Percentiles rank a stretch among this genome's conserved stretches.
phyloP scores from a whole-genome alignment of 2,797 vertebrate species.

The Esox masquinongy region DNA sequence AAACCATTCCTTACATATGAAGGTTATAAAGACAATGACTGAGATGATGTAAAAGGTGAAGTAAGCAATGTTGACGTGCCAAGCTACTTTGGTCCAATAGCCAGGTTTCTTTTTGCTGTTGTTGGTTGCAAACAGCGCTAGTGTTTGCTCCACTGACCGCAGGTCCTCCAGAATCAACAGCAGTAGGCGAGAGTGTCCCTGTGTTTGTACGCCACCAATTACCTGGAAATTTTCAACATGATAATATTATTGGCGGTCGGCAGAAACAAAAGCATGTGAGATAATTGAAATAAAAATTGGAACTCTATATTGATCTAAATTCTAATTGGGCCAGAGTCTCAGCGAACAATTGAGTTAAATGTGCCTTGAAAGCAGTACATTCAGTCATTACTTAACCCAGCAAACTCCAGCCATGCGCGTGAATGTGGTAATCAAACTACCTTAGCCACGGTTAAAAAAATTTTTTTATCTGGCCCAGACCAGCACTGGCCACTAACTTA shows the following conservation, averaged over 20 bases:
- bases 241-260: background rate
- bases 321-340: no score
- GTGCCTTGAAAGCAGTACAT: no score
- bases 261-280: background rate
- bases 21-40: constrained; percentile 51
- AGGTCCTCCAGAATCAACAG: constrained; percentile 61
- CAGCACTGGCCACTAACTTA: no score
- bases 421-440: no score
- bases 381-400: no score
- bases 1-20: constrained; percentile 59
- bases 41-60: constrained; percentile 54
- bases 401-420: no score
- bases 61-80: constrained; percentile 59
- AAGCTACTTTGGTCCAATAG: constrained; percentile 48
- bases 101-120: background rate
- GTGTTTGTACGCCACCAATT: background rate
- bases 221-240: background rate
- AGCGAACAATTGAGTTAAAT: no score
- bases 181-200: constrained; percentile 37
- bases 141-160: constrained; percentile 46
- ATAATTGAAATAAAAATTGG: no score
- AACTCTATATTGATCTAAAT: no score
- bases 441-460: no score
- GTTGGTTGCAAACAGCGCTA: constrained; percentile 23
- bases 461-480: no score